A percentile compares a stretch with the other conserved stretches of the same genome.
Conservation (phyloP, 1,140 invertebrate genomes). For the Archivesica marissinica region DNA sequence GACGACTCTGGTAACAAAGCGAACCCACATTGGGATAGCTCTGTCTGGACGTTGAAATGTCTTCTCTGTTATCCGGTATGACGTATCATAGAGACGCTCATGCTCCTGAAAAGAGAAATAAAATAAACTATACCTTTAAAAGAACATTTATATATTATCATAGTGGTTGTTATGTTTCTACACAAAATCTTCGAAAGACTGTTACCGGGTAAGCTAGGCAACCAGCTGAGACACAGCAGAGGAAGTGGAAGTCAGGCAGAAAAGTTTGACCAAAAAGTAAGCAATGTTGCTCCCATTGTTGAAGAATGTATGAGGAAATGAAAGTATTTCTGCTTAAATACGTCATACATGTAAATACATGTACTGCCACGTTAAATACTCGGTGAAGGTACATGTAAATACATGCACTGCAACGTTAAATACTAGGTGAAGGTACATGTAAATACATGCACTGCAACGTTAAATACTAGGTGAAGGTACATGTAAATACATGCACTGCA, state of each 20-base stretch:
- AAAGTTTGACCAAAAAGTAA: neutral
- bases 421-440: no score
- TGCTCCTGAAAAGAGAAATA: slow-evolving; percentile 84
- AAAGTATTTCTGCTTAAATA: neutral
- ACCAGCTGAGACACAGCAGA: neutral
- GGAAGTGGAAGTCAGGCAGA: neutral
- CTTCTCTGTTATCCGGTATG: slow-evolving; percentile 81
- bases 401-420: no score
- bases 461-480: no score
- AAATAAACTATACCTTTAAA: neutral
- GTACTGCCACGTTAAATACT: no score
- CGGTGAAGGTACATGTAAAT: no score
- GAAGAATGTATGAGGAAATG: neutral
- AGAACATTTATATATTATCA: no score
- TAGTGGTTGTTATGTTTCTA: neutral
- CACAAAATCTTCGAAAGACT: neutral
- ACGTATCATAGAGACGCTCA: slow-evolving; percentile 87
- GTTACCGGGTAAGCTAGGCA: no score
- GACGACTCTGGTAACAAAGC: slow-evolving; percentile 83
- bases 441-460: no score
- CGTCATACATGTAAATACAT: neutral
- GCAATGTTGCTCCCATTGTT: neutral
- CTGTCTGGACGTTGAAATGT: slow-evolving; percentile 83
- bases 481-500: no score
- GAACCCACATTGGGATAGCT: slow-evolving; percentile 85